Percentiles rank a stretch among this genome's conserved stretches.
Conservation (phyloP, 2,797 vertebrate genomes). For the Gallirallus australis region DNA sequence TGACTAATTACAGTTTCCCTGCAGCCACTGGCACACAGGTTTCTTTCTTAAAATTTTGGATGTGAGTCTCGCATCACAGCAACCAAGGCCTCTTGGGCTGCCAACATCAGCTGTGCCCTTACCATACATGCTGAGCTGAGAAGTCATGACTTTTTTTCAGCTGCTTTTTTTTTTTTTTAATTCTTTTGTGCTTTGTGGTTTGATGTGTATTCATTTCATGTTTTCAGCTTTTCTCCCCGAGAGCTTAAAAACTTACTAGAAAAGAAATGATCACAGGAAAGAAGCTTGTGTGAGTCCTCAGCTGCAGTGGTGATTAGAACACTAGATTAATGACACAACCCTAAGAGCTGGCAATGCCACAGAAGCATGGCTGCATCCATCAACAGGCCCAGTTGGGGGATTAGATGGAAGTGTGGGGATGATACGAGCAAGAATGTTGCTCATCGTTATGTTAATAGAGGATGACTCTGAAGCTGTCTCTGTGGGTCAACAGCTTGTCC, state of each 20-base stretch:
- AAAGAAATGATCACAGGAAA: not conserved
- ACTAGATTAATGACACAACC: not conserved
- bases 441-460: fast-evolving
- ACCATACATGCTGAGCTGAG: not conserved
- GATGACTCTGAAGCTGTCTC: not conserved
- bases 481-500: not conserved
- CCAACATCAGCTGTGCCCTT: not conserved
- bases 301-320: not conserved
- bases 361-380: not conserved
- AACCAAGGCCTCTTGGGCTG: not conserved
- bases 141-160: not conserved
- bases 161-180: not conserved
- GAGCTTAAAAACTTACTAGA: not conserved
- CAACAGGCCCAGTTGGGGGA: not conserved
- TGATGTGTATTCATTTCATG: conserved; percentile 12
- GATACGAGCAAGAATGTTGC: not conserved
- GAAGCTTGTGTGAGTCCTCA: not conserved
- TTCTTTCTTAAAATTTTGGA: not conserved
- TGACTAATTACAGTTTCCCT: not conserved
- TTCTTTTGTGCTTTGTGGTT: not conserved
- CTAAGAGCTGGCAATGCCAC: not conserved
- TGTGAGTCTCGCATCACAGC: not conserved
- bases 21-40: not conserved
- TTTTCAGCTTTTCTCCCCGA: not conserved
- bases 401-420: not conserved